phyloP scores from a whole-genome alignment of 2,888 invertebrate genomes.

The Mongoloraphidia duomilia region DNA sequence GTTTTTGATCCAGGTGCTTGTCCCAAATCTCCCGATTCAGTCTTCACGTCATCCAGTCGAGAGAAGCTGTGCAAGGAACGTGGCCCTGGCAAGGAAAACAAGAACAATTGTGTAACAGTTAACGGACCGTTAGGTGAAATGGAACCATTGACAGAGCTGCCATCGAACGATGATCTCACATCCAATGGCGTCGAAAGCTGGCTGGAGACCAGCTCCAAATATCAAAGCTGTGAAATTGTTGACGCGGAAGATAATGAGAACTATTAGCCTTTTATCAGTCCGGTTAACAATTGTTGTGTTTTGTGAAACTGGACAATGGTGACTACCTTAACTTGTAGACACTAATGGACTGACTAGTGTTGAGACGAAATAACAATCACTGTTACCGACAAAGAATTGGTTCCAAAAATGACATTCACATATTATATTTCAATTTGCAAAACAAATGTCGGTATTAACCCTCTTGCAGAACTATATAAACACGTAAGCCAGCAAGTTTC shows the following conservation, averaged over 20 bases:
- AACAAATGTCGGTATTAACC: too few relatives aligned
- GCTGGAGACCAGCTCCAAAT: conserved; percentile 59
- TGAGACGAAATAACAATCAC: too few relatives aligned
- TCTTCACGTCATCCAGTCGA: conserved; percentile 23
- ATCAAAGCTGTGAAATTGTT: conserved; percentile 61
- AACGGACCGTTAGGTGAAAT: conserved; percentile 41
- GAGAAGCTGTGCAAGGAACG: conserved; percentile 22
- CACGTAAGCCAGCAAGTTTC: too few relatives aligned
- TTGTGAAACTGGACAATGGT: too few relatives aligned
- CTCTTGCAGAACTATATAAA: too few relatives aligned
- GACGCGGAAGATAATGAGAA: conserved; percentile 42
- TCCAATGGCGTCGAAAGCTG: conserved; percentile 53
- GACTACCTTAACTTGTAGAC: too few relatives aligned
- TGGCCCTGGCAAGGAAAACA: conserved; percentile 16
- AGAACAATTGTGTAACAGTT: conserved; percentile 26
- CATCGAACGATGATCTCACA: conserved; percentile 50
- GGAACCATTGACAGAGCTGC: conserved; percentile 50
- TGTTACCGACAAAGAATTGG: too few relatives aligned
- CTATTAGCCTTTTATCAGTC: conserved; percentile 1
- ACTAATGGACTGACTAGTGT: too few relatives aligned
- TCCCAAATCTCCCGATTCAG: conserved; percentile 26
- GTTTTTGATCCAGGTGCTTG: conserved; percentile 22
- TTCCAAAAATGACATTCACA: too few relatives aligned
- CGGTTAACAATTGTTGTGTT: too few relatives aligned
- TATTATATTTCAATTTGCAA: too few relatives aligned